Conservation (phyloP, 2,888 invertebrate genomes). For the Plagiodera versicolora region DNA sequence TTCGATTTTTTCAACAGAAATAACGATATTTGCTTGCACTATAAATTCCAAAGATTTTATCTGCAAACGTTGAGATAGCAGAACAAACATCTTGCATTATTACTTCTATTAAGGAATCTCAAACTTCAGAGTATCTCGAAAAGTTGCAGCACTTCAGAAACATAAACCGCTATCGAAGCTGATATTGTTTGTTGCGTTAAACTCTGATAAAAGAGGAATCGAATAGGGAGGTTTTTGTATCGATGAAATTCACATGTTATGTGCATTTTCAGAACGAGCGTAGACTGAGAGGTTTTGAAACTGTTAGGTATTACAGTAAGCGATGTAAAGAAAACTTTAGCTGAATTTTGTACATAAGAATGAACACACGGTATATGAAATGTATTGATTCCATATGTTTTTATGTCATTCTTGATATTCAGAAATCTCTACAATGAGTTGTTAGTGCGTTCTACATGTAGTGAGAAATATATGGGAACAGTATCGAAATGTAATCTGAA, state of each 20-base stretch:
- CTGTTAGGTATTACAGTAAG: too few species aligned
- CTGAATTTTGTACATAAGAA: too few species aligned
- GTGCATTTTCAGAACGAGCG: too few species aligned
- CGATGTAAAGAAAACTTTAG: too few species aligned
- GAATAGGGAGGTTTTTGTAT: neutral
- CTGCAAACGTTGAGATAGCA: slow-evolving; percentile 7
- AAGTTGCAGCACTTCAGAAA: slow-evolving; percentile 14
- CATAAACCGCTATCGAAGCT: slow-evolving; percentile 16
- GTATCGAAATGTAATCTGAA: too few species aligned
- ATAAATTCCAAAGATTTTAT: slow-evolving; percentile 4
- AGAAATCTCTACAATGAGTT: too few species aligned
- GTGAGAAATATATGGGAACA: too few species aligned
- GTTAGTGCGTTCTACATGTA: too few species aligned
- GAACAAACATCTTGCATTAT: slow-evolving; percentile 15
- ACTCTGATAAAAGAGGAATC: slow-evolving; percentile 8
- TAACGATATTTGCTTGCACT: neutral
- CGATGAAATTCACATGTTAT: neutral
- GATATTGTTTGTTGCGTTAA: slow-evolving; percentile 9
- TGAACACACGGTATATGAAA: too few species aligned
- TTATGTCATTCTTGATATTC: too few species aligned
- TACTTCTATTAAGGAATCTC: slow-evolving; percentile 1
- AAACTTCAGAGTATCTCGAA: slow-evolving; percentile 15
- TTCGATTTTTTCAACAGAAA: slow-evolving; percentile 2
- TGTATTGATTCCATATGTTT: too few species aligned
- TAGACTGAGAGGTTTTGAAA: too few species aligned